Base-by-base conservation (phyloP, 2,113 vertebrate species). In the Brienomyrus brachyistius region DNA sequence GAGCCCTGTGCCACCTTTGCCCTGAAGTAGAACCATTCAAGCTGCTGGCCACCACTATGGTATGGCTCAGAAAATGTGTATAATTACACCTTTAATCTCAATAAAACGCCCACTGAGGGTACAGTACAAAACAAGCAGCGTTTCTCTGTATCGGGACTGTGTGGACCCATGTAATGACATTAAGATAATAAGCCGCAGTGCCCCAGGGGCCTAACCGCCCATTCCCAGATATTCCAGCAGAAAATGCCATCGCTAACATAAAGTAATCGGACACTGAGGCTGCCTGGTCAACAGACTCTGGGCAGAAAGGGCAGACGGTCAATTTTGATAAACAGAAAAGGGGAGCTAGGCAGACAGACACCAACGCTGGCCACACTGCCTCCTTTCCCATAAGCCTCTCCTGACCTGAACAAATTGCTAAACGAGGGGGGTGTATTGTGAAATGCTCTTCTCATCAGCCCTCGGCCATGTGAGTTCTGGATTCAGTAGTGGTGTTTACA, bases 81-180 rank as follows among this genome's bases (percentile, higher is more conserved):
- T 92, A 92, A 91, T 91, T 92, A 88, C 87, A 88, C 90, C 90
- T 92, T 92, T 93, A 93, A 90, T 93, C 91, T 93, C 91, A 92
- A 93, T 93, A 92, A 91, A 88, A 89, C 21, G 5, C 51, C 48
- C 23, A 3, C 4, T 1, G 51, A 51, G 50, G 77, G 52, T 86
- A 47, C 35, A 86, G 77, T 66, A 47, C 50, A 84, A 47, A 52
- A 88, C 59, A 31, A 88, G 86, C 88, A 62, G 59, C 27, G 85
- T 90, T 92, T 90, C 84, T 92, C 91, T 87, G 70, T 52, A 85
- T 77, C 51, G 31, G 89, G 90, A 91, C 90, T 89, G 90, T 88
- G 54, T 54, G 56, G 85, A 40, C 40, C 40, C 40, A 35, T 90
- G 87, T 92, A 92, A 93, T 92, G 17, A 23, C 66, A 52, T 50